Percentiles rank a stretch among this genome's conserved stretches.
These are phyloP conservation scores for Semnopithecus entellus DNA, from an alignment of 2,113 vertebrate species.

Conservation along the genomic window DNA sequence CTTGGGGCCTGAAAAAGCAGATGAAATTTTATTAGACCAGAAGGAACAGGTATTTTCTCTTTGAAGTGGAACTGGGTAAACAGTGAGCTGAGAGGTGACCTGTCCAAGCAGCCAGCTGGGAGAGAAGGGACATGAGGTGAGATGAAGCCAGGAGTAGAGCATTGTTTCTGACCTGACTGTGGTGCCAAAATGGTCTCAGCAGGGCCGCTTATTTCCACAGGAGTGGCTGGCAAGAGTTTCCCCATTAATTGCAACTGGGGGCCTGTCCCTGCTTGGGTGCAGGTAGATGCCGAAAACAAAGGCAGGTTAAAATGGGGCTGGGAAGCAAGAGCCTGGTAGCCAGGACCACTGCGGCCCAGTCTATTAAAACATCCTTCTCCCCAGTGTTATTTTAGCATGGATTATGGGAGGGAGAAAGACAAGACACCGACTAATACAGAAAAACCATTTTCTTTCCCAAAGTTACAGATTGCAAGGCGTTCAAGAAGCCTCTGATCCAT, in stretches of 20 bases:
- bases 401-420: background rate
- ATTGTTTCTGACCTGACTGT: background rate
- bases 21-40: conserved; percentile 37
- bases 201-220: conserved; percentile 4
- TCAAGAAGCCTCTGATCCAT: background rate
- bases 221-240: background rate
- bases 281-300: background rate
- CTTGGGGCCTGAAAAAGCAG: conserved; percentile 7
- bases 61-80: conserved; percentile 26
- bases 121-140: background rate
- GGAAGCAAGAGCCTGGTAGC: background rate
- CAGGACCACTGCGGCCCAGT: background rate
- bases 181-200: background rate
- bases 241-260: background rate
- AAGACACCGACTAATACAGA: background rate
- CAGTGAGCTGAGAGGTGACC: conserved; percentile 29
- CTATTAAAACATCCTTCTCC: background rate
- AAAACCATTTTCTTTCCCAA: background rate
- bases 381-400: background rate
- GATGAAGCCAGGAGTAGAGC: background rate
- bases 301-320: background rate
- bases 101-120: conserved; percentile 5
- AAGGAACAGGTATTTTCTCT: conserved; percentile 32
- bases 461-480: background rate
- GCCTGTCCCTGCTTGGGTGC: background rate